phyloP scores from a whole-genome alignment of 2,113 vertebrate genomes.

The Rostratula benghalensis region DNA sequence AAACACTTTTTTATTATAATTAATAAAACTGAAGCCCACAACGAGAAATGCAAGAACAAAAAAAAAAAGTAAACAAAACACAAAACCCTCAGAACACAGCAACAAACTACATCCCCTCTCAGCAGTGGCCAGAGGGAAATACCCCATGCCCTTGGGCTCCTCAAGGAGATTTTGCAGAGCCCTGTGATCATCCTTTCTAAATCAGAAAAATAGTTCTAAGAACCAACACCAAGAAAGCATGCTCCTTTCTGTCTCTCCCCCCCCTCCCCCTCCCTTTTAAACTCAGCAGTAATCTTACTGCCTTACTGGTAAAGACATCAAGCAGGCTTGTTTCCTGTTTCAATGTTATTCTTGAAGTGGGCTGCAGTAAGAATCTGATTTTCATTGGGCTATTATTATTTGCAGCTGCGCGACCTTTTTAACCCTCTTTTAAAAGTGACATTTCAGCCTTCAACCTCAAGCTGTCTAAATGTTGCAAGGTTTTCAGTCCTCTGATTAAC shows the following conservation, averaged over 20 bases:
- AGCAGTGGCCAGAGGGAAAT: background rate
- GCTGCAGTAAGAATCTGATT: conserved; percentile 81
- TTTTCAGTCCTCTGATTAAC: conserved; percentile 70
- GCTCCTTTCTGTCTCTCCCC: background rate
- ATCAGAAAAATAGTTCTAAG: conserved; percentile 44
- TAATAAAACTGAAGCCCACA: background rate
- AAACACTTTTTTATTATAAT: background rate
- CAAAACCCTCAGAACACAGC: background rate
- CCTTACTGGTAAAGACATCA: conserved; percentile 75
- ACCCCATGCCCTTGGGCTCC: background rate
- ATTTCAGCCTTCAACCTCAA: conserved; percentile 80
- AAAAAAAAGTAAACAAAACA: background rate
- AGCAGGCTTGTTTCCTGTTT: conserved; percentile 79
- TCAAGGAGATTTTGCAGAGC: background rate
- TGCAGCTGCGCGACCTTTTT: conserved; percentile 83
- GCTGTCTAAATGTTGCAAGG: conserved; percentile 68
- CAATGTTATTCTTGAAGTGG: conserved; percentile 80
- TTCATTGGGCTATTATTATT: conserved; percentile 85
- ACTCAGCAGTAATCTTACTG: conserved; percentile 62
- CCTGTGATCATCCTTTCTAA: background rate
- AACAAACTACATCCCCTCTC: background rate
- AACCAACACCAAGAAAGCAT: conserved; percentile 19
- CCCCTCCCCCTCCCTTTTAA: background rate
- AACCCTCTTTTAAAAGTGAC: conserved; percentile 81
- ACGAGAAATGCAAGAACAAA: background rate